Base-by-base conservation (phyloP, 2,888 invertebrate species). In the Orthosia incerta region DNA sequence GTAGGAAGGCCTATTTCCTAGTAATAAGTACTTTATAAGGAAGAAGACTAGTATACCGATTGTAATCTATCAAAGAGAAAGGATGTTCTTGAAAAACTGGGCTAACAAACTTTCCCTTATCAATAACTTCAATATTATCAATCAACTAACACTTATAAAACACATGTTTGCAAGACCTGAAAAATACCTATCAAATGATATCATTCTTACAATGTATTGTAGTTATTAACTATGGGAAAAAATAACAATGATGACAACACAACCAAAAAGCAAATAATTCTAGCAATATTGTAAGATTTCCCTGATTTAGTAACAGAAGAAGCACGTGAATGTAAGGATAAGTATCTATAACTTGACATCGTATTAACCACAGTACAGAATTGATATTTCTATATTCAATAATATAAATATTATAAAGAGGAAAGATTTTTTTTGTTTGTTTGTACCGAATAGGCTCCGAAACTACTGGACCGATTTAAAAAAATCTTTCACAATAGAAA, bases 41-140 rank as follows among this genome's bases (percentile, higher is more conserved):
- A 31, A 23, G 11, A n/a, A 55, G 50, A 23, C 39, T 39, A 39
- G 39, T 3, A 23, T 23, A 18, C 23, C 7, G 53, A 59, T 16
- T n/a, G 53, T 11, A 70, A 39, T 70, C n/a, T 56, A 23, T n/a
- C 16, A 13, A 2, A 39, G 20, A 56, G 13, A 48, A 55, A 61
- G 73, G 51, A 65, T 48, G 11, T 48, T 62, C 55, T 50, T 77
- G 26, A 23, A 65, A 16, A 79, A 53, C 51, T 65, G 18, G 65
- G 80, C 74, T 57, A 79, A 65, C 61, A 65, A 77, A 73, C 64
- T 79, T 26, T 26, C 26, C 53, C 13, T 20, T 74, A 62, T 74
- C 76, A 55, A 65, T 79, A 23, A 74, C 20, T 57, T 16, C 46
- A 53, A 16, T 48, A 1, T 74, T 74, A 79, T 79, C 80, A 56